A percentile compares a stretch with the other conserved stretches of the same genome.
Conservation (phyloP, 2,888 invertebrate genomes). For the Thelaira solivaga region DNA sequence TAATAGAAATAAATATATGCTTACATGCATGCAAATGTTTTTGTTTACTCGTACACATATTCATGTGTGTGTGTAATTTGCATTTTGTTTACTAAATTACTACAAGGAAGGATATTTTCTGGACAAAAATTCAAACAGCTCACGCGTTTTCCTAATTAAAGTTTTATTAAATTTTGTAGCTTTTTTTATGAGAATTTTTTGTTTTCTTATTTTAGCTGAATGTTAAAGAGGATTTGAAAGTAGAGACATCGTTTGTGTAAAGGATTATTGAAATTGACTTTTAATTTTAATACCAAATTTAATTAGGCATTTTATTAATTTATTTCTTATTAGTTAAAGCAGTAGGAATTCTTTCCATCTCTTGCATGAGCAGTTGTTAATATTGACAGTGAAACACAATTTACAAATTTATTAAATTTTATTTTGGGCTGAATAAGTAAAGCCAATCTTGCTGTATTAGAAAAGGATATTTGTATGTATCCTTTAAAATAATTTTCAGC, state of each 20-base stretch:
- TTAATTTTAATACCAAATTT: too few species aligned
- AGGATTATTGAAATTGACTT: constrained; percentile 47
- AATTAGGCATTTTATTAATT: too few species aligned
- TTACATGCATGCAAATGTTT: background rate
- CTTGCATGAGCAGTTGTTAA: too few species aligned
- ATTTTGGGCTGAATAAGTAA: too few species aligned
- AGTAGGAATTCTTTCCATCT: too few species aligned
- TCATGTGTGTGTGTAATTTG: constrained; percentile 6
- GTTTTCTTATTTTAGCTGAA: too few species aligned
- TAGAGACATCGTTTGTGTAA: background rate
- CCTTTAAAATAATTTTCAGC: too few species aligned
- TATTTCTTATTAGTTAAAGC: too few species aligned
- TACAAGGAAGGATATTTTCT: constrained; percentile 18
- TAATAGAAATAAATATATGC: background rate
- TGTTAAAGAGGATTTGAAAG: background rate
- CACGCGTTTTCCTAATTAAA: constrained; percentile 36
- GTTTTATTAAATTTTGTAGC: background rate
- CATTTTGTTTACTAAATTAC: constrained; percentile 1
- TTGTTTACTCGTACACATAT: background rate
- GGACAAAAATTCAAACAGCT: constrained; percentile 1
- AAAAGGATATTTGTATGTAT: too few species aligned
- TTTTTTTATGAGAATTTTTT: background rate
- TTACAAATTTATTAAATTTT: too few species aligned
- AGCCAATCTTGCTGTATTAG: too few species aligned
- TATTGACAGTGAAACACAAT: too few species aligned